Evolutionary conservation across 1,140 invertebrate species (phyloP), one percentile per base, ranked within the genome.

Genomic region (Helicoverpa armigera): DNA sequence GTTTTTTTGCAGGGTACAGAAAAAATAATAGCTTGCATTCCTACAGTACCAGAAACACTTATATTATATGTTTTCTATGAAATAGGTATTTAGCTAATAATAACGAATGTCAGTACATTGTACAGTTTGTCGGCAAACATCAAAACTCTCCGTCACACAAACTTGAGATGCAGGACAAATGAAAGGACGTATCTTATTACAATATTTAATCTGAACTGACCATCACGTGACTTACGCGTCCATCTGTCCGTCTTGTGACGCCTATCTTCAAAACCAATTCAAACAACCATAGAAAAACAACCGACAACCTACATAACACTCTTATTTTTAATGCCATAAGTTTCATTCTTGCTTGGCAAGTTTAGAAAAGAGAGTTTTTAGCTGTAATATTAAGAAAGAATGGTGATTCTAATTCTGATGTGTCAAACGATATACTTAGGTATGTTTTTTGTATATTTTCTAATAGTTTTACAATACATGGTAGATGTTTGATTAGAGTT

Each of bases 171-270:
- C 29, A 43, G 13, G 23, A 35, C 54, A 54, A 67, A 83, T 56
- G 35, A n/a, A 16, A 54, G 43, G 65, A 54, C 65, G 31, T 70
- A 48, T 72, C 75, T 51, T 54, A 74, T 74, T 74, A 74, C 54
- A 74, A 74, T 60, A 74, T 58, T 51, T 81, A 78, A 84, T 84
- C 82, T 60, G 12, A 54, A 50, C 14, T 84, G 79, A 81, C 82
- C 82, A 84, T 84, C 82, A 76, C n/a, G 79, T 81, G 82, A 81
- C 79, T 83, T 83, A 81, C 58, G 16, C 61, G 67, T 73, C 74
- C 54, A 58, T 48, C 77, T 83, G 79, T 83, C 82, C 82, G 60
- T 65, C 56, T 70, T 72, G 48, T 75, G 63, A 82, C 81, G 73
- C 78, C 78, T 76, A 70, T 81, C 80, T 54, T 12, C 9, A 12